A percentile compares a stretch with the other conserved stretches of the same genome.
These are phyloP conservation scores for Xiphophorus maculatus DNA, from an alignment of 2,113 vertebrate species.

Conservation along the genomic window DNA sequence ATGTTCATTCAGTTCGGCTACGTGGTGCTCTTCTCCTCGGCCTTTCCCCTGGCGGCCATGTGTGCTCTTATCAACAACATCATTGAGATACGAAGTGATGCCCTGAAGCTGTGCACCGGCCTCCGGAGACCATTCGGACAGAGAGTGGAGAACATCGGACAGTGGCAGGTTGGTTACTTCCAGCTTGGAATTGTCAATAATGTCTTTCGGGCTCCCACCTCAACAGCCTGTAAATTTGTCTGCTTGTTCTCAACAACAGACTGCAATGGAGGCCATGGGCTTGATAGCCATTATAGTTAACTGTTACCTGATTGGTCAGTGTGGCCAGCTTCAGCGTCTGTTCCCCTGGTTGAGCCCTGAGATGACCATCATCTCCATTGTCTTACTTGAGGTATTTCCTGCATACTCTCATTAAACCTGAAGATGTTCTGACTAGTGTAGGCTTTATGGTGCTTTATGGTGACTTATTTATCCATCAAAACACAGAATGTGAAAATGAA, in stretches of 20 bases:
- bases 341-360: slow-evolving; percentile 95
- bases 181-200: slow-evolving; percentile 20
- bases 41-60: slow-evolving; percentile 92
- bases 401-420: neutral
- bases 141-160: slow-evolving; percentile 91
- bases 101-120: slow-evolving; percentile 92
- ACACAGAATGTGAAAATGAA: neutral
- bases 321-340: slow-evolving; percentile 93
- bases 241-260: slow-evolving; percentile 75
- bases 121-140: slow-evolving; percentile 93
- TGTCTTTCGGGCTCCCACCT: neutral
- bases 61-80: slow-evolving; percentile 97
- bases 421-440: neutral
- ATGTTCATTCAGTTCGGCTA: slow-evolving; percentile 99
- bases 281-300: slow-evolving; percentile 95
- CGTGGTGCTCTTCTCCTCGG: slow-evolving; percentile 95
- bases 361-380: slow-evolving; percentile 92
- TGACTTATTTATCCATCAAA: neutral
- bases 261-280: slow-evolving; percentile 96
- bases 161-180: slow-evolving; percentile 88
- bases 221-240: neutral
- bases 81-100: slow-evolving; percentile 94
- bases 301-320: slow-evolving; percentile 96
- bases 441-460: neutral
- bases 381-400: slow-evolving; percentile 89